Conservation (phyloP, 2,888 invertebrate genomes). For the Apamea epomidion region DNA sequence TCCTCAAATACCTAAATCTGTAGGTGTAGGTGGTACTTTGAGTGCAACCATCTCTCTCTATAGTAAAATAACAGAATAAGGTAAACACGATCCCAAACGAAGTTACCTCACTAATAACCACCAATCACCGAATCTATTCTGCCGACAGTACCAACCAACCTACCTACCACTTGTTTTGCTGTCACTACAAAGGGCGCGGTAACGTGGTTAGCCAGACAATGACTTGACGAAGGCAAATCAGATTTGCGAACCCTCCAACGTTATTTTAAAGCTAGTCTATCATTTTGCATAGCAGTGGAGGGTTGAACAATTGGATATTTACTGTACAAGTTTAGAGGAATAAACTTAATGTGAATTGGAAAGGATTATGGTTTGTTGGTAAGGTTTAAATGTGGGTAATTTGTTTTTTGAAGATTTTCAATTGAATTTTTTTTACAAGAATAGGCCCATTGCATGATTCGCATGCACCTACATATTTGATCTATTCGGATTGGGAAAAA, state of each 20-base stretch:
- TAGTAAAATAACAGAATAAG: neutral
- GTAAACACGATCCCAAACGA: constrained; percentile 25
- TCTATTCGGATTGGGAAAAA: no score
- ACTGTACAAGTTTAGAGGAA: constrained; percentile 60
- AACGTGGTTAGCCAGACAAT: constrained; percentile 88
- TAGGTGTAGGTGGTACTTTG: no score
- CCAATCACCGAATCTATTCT: constrained; percentile 51
- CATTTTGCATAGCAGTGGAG: constrained; percentile 84
- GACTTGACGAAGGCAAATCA: constrained; percentile 90
- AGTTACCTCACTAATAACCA: constrained; percentile 52
- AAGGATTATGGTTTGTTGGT: constrained; percentile 42
- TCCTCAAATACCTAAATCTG: no score
- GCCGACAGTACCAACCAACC: constrained; percentile 42
- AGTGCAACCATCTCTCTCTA: neutral
- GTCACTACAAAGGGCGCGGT: constrained; percentile 79
- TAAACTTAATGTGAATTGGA: constrained; percentile 45
- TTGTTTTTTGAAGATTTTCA: neutral
- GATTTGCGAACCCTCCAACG: constrained; percentile 87
- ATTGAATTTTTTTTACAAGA: no score
- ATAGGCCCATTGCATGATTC: no score
- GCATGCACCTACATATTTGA: no score
- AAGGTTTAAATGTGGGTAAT: neutral
- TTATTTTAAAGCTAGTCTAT: constrained; percentile 88
- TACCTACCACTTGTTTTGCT: constrained; percentile 69
- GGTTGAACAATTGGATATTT: constrained; percentile 60